Conservation (phyloP, 2,113 vertebrate species). For the Podarcis raffonei region DNA sequence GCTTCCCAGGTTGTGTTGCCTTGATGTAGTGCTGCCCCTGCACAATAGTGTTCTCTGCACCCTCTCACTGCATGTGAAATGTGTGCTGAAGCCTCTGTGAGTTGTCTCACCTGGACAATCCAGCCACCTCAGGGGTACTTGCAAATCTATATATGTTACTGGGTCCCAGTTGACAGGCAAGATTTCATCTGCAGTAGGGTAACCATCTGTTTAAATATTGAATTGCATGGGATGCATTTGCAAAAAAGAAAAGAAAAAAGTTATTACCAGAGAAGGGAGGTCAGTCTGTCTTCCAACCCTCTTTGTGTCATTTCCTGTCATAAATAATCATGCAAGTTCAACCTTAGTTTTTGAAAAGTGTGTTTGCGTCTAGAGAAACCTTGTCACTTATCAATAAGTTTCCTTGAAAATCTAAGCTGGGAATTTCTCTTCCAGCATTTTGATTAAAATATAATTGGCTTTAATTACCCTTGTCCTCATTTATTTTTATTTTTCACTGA, state of each 20-base stretch:
- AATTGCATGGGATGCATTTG: neutral
- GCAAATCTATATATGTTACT: neutral
- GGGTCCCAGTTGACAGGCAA: neutral
- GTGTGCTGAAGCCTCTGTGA: too few species aligned
- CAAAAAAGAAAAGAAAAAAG: neutral
- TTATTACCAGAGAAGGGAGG: neutral
- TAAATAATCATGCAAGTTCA: neutral
- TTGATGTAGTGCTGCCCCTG: too few species aligned
- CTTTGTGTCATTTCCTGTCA: neutral
- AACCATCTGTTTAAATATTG: neutral
- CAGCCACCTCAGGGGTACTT: too few species aligned
- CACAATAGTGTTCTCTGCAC: too few species aligned
- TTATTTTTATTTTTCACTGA: neutral
- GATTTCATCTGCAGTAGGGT: neutral
- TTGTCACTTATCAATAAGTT: slow-evolving; percentile 15
- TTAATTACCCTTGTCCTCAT: slow-evolving; percentile 8
- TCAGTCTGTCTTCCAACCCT: neutral
- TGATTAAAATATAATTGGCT: slow-evolving; percentile 16
- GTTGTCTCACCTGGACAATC: too few species aligned
- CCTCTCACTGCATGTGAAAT: too few species aligned
- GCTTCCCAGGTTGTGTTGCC: too few species aligned
- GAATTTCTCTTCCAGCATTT: neutral
- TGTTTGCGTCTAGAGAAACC: neutral
- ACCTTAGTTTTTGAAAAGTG: neutral
- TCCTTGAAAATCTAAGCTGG: slow-evolving; percentile 21